These are phyloP conservation scores for Enteromius fasciolatus DNA, from an alignment of 2,797 vertebrate genomes.

Conservation along the genomic window DNA sequence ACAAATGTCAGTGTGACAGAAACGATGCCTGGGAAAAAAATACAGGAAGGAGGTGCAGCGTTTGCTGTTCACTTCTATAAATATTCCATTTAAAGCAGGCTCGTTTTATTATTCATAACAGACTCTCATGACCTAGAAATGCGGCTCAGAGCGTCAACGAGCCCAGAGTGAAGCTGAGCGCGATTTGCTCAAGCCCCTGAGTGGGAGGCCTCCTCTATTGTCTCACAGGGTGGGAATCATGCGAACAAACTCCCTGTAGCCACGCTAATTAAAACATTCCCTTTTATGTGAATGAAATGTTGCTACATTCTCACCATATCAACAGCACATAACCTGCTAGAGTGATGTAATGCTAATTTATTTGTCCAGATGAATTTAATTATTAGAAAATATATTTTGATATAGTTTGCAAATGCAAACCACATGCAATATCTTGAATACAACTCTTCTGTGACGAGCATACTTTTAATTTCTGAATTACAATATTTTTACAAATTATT, in stretches of 20 bases:
- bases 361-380: not conserved
- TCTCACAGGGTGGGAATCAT: constrained; percentile 59
- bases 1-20: constrained; percentile 10
- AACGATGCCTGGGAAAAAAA: constrained; percentile 41
- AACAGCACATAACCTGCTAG: not conserved
- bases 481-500: not conserved
- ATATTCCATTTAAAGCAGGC: constrained; percentile 72
- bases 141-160: constrained; percentile 42
- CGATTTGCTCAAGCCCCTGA: constrained; percentile 40
- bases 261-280: constrained; percentile 46
- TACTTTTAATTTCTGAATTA: not conserved
- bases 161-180: constrained; percentile 38
- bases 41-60: constrained; percentile 15
- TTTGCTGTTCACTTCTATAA: constrained; percentile 67
- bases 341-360: not conserved
- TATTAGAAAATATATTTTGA: not conserved
- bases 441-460: not conserved
- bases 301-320: not conserved
- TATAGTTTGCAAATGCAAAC: not conserved
- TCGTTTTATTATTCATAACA: constrained; percentile 81
- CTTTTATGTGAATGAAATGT: constrained; percentile 2
- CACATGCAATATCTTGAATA: not conserved
- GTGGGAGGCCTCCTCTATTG: constrained; percentile 54
- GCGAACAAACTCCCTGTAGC: constrained; percentile 40
- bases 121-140: constrained; percentile 74